Base-by-base conservation (phyloP, 2,888 invertebrate species). In the Xestobium rufovillosum region DNA sequence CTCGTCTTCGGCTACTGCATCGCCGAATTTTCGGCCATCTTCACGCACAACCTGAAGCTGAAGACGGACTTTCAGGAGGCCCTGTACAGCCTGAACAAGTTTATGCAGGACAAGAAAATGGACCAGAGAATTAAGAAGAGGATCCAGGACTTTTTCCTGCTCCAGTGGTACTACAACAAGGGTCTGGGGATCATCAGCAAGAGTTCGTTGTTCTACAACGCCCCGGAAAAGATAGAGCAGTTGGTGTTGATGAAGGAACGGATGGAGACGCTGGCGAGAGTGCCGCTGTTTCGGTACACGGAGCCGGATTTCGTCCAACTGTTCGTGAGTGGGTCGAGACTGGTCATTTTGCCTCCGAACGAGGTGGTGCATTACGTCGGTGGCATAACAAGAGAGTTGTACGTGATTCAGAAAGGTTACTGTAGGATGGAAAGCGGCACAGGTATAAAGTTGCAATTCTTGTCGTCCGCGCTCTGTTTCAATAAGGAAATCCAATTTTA, bases 161-260 rank as follows among this genome's bases (percentile, higher is more conserved):
- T 72, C 6, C 72, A 73, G 43, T 73, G 72, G 72, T 65, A 67
- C 41, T 70, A 71, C 42, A 69, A 72, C 54, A 66, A 66, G 57
- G 71, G 70, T 56, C n/a, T n/a, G n/a, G 23, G n/a, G 6, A 8
- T 19, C 6, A n/a, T 65, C 68, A n/a, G 56, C 34, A 25, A 27
- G 14, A 35, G 39, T 28, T 30, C 38, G 6, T 29, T 46, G 3
- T 28, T 44, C 11, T 36, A 27, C 28, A 46, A 45, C 3, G 65
- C 68, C 8, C 70, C 69, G 2, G 49, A 61, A 25, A 69, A 69
- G 41, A 50, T 72, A n/a, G 54, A 69, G 4, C 23, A 19, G n/a
- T 8, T 8, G 23, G 23, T 19, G n/a, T 8, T 71, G 15, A 66
- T 69, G 42, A 66, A 70, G 56, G 71, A 71, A 14, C 59, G 70